These are phyloP conservation scores for Lagria hirta DNA, from an alignment of 2,888 invertebrate species.

Conservation along the genomic window DNA sequence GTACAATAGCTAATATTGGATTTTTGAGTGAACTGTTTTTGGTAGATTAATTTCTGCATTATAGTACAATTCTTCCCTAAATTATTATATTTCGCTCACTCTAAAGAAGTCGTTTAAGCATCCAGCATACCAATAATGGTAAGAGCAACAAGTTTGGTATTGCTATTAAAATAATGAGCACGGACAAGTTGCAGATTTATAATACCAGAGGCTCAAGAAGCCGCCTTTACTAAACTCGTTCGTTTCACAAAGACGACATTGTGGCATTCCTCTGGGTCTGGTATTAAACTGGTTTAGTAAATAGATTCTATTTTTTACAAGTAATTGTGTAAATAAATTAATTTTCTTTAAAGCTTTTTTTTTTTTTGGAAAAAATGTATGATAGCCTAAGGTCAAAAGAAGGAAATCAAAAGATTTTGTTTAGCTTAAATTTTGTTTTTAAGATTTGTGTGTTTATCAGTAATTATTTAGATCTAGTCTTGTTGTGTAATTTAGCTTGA, in stretches of 20 bases:
- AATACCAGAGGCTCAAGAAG: conserved; percentile 19
- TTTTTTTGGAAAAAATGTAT: no score
- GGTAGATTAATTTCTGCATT: no score
- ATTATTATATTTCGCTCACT: conserved; percentile 1
- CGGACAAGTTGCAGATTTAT: conserved; percentile 25
- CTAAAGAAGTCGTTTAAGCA: background rate
- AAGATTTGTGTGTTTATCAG: no score
- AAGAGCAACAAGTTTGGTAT: conserved; percentile 22
- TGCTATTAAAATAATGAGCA: conserved; percentile 23
- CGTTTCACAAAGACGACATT: conserved; percentile 14
- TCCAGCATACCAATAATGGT: conserved; percentile 1
- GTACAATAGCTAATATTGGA: no score
- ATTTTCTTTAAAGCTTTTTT: no score
- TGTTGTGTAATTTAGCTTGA: no score
- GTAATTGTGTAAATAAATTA: conserved; percentile 17
- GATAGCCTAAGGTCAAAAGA: no score
- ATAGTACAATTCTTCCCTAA: no score
- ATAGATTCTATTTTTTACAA: conserved; percentile 25
- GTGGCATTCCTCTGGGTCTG: conserved; percentile 28
- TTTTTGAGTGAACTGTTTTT: no score
- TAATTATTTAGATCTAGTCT: no score
- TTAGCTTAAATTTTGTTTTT: no score
- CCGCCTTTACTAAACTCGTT: conserved; percentile 14
- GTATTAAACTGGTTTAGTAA: conserved; percentile 31
- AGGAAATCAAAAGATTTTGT: no score